These are phyloP conservation scores for Aphidius ervi DNA, from an alignment of 1,140 invertebrate genomes.

Conservation along the genomic window DNA sequence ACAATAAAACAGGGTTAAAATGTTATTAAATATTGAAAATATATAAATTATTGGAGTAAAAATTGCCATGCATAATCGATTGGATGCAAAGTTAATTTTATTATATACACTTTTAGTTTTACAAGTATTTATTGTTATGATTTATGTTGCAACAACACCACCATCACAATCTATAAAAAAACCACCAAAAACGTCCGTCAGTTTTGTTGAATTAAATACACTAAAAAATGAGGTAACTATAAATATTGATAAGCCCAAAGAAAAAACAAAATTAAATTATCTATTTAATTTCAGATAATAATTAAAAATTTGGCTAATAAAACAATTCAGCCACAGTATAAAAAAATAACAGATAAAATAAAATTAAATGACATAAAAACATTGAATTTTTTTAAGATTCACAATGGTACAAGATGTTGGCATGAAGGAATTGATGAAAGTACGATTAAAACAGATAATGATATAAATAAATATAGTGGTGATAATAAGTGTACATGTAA, in stretches of 20 bases:
- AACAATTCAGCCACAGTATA: slow-evolving; percentile 36
- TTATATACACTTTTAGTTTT: slow-evolving; percentile 48
- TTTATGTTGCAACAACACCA: slow-evolving; percentile 48
- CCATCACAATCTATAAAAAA: slow-evolving; percentile 35
- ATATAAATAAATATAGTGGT: slow-evolving; percentile 7
- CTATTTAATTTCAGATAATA: slow-evolving; percentile 8
- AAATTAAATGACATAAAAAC: slow-evolving; percentile 45
- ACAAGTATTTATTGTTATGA: slow-evolving; percentile 49
- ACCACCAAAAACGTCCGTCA: slow-evolving; percentile 39
- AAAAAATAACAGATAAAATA: slow-evolving; percentile 42
- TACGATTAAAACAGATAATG: slow-evolving; percentile 40
- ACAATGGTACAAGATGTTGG: slow-evolving; percentile 56
- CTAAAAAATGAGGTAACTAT: slow-evolving; percentile 32
- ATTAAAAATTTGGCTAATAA: slow-evolving; percentile 16
- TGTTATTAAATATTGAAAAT: not conserved
- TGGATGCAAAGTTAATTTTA: slow-evolving; percentile 47
- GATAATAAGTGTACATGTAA: slow-evolving; percentile 54
- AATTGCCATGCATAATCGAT: slow-evolving; percentile 45
- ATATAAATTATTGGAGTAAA: not conserved
- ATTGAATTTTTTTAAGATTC: slow-evolving; percentile 45
- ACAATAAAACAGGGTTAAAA: not conserved
- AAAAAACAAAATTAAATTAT: not conserved
- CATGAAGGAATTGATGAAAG: slow-evolving; percentile 52
- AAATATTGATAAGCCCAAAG: not conserved
- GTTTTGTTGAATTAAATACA: slow-evolving; percentile 41